Conservation (phyloP, 2,888 invertebrate species). For the Gortyna flavago region DNA sequence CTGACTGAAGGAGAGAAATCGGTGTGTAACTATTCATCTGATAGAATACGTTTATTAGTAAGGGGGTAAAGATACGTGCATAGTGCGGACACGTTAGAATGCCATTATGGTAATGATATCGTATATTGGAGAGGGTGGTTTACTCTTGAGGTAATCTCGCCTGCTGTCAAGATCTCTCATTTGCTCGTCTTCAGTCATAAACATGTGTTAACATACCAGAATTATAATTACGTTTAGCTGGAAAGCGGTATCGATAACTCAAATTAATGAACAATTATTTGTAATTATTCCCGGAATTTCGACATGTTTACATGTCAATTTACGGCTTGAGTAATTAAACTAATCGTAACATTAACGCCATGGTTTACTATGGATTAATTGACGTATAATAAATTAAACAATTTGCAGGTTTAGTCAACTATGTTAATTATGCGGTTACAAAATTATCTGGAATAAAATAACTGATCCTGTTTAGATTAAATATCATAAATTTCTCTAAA, state of each 20-base stretch:
- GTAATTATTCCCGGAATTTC: conserved; percentile 33
- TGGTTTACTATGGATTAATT: conserved; percentile 51
- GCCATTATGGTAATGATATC: too few species aligned
- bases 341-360: conserved; percentile 67
- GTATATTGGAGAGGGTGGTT: too few species aligned
- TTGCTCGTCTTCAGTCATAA: neutral
- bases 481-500: neutral
- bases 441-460: neutral
- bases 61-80: too few species aligned
- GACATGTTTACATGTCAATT: conserved; percentile 70
- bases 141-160: too few species aligned
- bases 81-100: too few species aligned
- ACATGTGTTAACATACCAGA: neutral
- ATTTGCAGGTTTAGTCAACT: neutral
- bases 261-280: conserved; percentile 14
- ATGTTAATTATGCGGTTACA: neutral
- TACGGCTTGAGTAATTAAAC: conserved; percentile 69
- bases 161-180: too few species aligned
- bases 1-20: too few species aligned
- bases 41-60: too few species aligned
- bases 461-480: neutral
- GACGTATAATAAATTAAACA: conserved; percentile 22
- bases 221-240: neutral
- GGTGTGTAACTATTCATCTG: too few species aligned
- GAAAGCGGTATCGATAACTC: conserved; percentile 8